Base-by-base conservation (phyloP, 2,888 invertebrate genomes). In the Lepeophtheirus nordmannii region DNA sequence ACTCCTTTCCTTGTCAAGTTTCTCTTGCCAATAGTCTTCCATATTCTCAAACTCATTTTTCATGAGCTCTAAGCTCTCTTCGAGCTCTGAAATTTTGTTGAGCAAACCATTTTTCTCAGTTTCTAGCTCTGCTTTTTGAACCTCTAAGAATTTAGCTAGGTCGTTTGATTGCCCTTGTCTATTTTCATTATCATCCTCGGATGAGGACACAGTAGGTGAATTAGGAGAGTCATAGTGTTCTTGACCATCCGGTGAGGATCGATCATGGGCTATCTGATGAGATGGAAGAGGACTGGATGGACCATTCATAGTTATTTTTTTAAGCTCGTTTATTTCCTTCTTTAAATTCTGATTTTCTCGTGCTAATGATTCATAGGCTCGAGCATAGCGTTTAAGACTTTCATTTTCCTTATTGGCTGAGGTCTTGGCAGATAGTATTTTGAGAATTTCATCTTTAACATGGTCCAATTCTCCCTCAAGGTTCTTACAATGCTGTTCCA, bases 401-500 rank as follows among this genome's bases (percentile, higher is more conserved):
- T 60, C 37, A 38, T 60, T 60, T 38, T 60, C 60, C 22, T 60
- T 60, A 11, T 23, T 38, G 8, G 60, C 60, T 17, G 60, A 60
- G 1, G 30, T 22, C 37, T 60, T 60, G 60, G 30, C 60, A 37
- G 37, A 37, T 14, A 60, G n/a, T 20, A 60, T 60, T 30, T 60
- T 60, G 60, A 60, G 30, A 30, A 60, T 60, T 38, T 60, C 60
- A 38, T 60, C 60, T 23, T 60, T 60, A 2, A 60, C 60, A 37
- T 22, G 22, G 23, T 60, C 60, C 60, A 60, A 14, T 38, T 60
- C 60, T n/a, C 60, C 60, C 30, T 60, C 60, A 10, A 60, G 60
- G 60, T 60, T 60, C 60, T 60, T 60, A 30, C 60, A 60, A 22
- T 60, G 60, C n/a, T 60, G 60, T 14, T 60, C 60, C 60, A 60